Percentiles rank a stretch among this genome's conserved stretches.
phyloP scores from a whole-genome alignment of 2,797 vertebrate species.

The Diglossa cyanea region DNA sequence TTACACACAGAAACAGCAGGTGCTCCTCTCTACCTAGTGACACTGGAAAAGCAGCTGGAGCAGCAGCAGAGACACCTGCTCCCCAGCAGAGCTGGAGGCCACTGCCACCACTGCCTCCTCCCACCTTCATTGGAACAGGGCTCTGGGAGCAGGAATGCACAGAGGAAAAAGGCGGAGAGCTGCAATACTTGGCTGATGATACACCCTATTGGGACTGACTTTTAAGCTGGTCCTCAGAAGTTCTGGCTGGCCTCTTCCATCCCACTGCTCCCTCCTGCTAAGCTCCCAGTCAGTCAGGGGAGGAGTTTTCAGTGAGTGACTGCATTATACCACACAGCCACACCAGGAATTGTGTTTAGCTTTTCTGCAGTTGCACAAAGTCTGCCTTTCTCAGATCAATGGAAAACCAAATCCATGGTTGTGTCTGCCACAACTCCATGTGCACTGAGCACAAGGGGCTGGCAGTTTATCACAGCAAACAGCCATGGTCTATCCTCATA shows the following conservation, averaged over 20 bases:
- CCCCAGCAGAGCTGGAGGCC: background rate
- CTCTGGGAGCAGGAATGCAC: background rate
- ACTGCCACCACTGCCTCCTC: background rate
- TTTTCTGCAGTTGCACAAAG: background rate
- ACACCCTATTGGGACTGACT: background rate
- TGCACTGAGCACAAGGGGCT: background rate
- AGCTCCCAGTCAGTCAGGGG: background rate
- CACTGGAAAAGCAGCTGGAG: background rate
- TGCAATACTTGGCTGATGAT: rapidly evolving
- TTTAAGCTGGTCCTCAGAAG: background rate
- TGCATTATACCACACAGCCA: rapidly evolving
- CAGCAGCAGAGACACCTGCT: rapidly evolving
- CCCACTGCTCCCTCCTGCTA: background rate
- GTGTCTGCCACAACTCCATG: background rate
- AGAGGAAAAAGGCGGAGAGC: background rate
- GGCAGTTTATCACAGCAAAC: background rate
- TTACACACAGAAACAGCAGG: background rate
- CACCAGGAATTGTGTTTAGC: background rate
- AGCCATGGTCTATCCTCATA: background rate
- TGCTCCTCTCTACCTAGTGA: background rate
- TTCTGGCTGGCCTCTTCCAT: background rate
- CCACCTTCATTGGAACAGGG: background rate
- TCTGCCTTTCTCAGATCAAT: background rate
- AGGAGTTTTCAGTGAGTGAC: background rate
- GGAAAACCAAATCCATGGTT: background rate